phyloP scores from a whole-genome alignment of 2,888 invertebrate species.

The Plemyria rubiginata region DNA sequence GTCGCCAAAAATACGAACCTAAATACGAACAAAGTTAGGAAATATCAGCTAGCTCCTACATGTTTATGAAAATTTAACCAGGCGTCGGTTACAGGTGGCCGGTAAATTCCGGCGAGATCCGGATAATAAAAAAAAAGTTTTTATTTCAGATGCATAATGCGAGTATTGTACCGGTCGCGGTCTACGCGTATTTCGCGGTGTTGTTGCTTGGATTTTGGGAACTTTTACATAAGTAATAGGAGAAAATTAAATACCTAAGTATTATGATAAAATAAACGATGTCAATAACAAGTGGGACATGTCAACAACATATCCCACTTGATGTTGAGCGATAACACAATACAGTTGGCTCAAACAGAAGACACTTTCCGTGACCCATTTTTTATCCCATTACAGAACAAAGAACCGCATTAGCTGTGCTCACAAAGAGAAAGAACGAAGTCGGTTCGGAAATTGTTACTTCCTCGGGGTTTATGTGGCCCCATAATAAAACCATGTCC shows the following conservation, averaged over 20 bases:
- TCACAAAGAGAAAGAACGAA: constrained; percentile 33
- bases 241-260: too few species aligned
- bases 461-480: constrained; percentile 27
- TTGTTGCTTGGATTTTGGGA: constrained; percentile 22
- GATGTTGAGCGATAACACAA: neutral
- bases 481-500: constrained; percentile 26
- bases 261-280: too few species aligned
- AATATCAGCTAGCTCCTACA: constrained; percentile 6
- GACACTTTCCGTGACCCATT: constrained; percentile 21
- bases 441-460: constrained; percentile 37
- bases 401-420: constrained; percentile 22
- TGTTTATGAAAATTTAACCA: constrained; percentile 69
- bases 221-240: constrained; percentile 28
- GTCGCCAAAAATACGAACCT: too few species aligned
- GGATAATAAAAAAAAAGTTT: too few species aligned
- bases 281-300: too few species aligned
- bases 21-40: constrained; percentile 1
- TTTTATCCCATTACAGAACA: constrained; percentile 26
- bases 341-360: neutral
- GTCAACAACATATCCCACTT: too few species aligned
- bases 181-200: constrained; percentile 30
- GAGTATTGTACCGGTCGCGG: constrained; percentile 46
- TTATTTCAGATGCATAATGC: too few species aligned
- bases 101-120: constrained; percentile 63
- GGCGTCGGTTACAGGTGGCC: constrained; percentile 70